These are phyloP conservation scores for Salpingus planirostris DNA, from an alignment of 2,888 invertebrate species.

Conservation along the genomic window DNA sequence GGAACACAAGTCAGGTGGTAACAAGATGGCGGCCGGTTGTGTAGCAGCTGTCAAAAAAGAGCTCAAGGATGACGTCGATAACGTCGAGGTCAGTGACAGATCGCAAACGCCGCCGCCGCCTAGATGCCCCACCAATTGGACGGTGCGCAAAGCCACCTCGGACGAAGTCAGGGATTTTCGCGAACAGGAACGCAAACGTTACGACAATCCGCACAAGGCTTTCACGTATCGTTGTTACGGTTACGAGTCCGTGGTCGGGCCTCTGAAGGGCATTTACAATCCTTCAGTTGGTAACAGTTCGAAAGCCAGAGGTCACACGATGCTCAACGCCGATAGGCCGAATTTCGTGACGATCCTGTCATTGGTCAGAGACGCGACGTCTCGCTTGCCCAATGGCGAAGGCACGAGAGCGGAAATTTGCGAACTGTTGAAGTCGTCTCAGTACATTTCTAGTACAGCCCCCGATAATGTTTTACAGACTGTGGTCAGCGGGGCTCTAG, in stretches of 20 bases:
- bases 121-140: constrained; percentile 72
- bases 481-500: constrained; percentile 83
- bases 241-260: constrained; percentile 75
- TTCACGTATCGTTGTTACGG: constrained; percentile 77
- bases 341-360: constrained; percentile 86
- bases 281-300: constrained; percentile 46
- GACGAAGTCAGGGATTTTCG: constrained; percentile 72
- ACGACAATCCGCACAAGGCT: constrained; percentile 82
- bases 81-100: constrained; percentile 37
- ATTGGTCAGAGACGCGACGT: constrained; percentile 87
- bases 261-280: constrained; percentile 56
- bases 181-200: constrained; percentile 72
- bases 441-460: constrained; percentile 48
- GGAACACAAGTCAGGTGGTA: too few species aligned
- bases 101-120: constrained; percentile 47
- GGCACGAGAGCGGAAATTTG: constrained; percentile 88
- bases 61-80: constrained; percentile 34
- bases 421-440: constrained; percentile 65
- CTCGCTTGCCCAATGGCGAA: constrained; percentile 88
- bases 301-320: constrained; percentile 72
- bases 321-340: constrained; percentile 74
- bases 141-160: constrained; percentile 66
- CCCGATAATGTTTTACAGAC: constrained; percentile 63
- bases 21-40: too few species aligned
- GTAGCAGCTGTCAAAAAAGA: too few species aligned